Conservation (phyloP, 2,113 vertebrate genomes). For the Oxyruncus cristatus region DNA sequence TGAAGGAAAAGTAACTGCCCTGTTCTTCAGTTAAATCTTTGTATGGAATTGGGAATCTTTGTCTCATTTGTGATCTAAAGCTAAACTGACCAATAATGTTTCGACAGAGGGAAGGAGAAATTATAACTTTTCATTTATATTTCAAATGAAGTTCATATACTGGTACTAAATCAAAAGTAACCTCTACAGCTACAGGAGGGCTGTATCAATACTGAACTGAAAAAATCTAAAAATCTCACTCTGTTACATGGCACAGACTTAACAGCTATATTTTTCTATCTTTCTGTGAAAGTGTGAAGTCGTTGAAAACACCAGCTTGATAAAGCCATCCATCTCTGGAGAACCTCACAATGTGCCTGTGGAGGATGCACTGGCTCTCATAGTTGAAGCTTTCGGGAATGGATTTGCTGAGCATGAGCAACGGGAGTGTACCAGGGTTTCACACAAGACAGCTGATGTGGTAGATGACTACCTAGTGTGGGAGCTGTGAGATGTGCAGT, state of each 20-base stretch:
- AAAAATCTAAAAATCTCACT: neutral
- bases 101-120: neutral
- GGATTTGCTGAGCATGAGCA: constrained; percentile 54
- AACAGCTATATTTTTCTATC: neutral
- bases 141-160: neutral
- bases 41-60: neutral
- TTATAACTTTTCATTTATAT: neutral
- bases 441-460: constrained; percentile 72
- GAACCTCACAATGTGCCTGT: constrained; percentile 77
- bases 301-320: neutral
- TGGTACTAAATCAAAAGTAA: neutral
- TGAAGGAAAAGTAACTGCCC: neutral
- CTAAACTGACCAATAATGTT: neutral
- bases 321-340: constrained; percentile 37
- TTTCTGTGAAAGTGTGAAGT: neutral
- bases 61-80: neutral
- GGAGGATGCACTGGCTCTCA: constrained; percentile 78
- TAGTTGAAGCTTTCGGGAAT: constrained; percentile 68
- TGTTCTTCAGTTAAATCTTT: neutral
- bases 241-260: neutral
- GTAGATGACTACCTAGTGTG: constrained; percentile 73
- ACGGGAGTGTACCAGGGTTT: constrained; percentile 68
- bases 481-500: constrained; percentile 59
- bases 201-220: neutral
- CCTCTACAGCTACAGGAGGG: neutral